These are phyloP conservation scores for Leptobrachium ailaonicum DNA, from an alignment of 2,113 vertebrate species.

Conservation along the genomic window DNA sequence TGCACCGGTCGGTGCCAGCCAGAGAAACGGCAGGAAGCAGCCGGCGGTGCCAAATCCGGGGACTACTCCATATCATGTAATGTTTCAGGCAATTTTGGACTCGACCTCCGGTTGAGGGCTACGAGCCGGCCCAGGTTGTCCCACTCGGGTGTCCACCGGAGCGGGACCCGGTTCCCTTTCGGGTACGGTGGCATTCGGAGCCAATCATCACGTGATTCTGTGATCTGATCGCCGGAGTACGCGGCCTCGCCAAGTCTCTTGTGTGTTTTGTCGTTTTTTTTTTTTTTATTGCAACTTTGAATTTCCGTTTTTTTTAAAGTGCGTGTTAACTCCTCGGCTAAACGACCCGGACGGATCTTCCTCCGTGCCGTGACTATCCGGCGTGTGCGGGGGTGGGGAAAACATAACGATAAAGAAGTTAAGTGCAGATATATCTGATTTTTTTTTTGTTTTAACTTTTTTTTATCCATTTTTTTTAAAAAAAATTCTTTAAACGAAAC, in stretches of 20 bases:
- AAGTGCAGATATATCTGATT: too few relatives aligned
- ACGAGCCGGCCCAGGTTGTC: neutral
- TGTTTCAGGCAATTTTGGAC: slow-evolving; percentile 61
- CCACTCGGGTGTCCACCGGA: too few relatives aligned
- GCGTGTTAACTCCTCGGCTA: neutral
- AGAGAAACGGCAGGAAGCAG: slow-evolving; percentile 61
- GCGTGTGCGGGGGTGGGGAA: too few relatives aligned
- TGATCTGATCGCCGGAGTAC: neutral
- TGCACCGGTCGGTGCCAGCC: slow-evolving; percentile 56
- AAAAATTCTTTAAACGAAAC: too few relatives aligned
- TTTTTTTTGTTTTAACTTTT: too few relatives aligned
- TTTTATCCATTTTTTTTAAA: too few relatives aligned
- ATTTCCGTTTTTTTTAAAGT: neutral
- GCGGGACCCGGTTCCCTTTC: neutral
- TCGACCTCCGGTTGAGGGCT: slow-evolving; percentile 52
- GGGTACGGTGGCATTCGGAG: neutral
- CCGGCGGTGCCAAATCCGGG: slow-evolving; percentile 59
- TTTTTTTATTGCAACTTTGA: neutral
- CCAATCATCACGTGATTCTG: neutral
- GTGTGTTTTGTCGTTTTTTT: too few relatives aligned
- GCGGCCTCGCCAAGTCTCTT: neutral
- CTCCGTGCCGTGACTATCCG: too few relatives aligned
- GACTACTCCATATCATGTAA: slow-evolving; percentile 65
- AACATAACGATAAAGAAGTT: too few relatives aligned
- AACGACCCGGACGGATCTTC: too few relatives aligned